Percentiles rank a stretch among this genome's conserved stretches.
These are phyloP conservation scores for Lerista edwardsae DNA, from an alignment of 2,797 vertebrate genomes.

Conservation along the genomic window DNA sequence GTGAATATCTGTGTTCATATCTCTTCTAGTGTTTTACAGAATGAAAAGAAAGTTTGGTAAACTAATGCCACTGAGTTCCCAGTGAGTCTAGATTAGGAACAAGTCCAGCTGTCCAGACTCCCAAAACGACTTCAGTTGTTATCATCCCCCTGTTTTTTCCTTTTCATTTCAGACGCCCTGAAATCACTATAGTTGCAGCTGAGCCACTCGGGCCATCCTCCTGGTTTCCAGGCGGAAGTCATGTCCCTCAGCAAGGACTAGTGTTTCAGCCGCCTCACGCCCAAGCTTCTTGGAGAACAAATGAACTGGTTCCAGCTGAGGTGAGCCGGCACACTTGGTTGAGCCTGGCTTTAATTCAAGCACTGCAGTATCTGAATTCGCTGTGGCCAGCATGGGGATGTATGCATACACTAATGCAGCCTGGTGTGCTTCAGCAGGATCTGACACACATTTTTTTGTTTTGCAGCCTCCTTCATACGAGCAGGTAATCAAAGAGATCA, in stretches of 20 bases:
- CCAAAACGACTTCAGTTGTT: background rate
- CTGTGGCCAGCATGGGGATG: conserved; percentile 6
- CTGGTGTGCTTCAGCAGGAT: conserved; percentile 20
- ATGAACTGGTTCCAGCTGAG: conserved; percentile 80
- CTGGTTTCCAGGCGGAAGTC: conserved; percentile 84
- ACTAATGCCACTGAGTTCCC: conserved; percentile 24
- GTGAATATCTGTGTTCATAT: conserved; percentile 49
- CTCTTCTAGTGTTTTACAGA: conserved; percentile 34
- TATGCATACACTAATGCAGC: background rate
- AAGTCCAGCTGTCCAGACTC: conserved; percentile 23
- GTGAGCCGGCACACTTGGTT: conserved; percentile 63
- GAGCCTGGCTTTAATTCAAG: conserved; percentile 43
- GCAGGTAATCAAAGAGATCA: conserved; percentile 96
- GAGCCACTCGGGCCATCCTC: conserved; percentile 83
- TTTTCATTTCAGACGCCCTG: conserved; percentile 80
- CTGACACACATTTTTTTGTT: conserved; percentile 57
- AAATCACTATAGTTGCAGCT: conserved; percentile 92
- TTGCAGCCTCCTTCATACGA: conserved; percentile 92
- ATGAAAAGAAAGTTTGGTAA: conserved; percentile 11
- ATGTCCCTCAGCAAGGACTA: conserved; percentile 73
- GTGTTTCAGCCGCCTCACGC: conserved; percentile 78
- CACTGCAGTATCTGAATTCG: conserved; percentile 14
- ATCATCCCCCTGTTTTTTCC: background rate
- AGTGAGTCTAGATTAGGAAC: conserved; percentile 28
- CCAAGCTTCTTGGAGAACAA: conserved; percentile 81